phyloP scores from a whole-genome alignment of 2,888 invertebrate genomes.

The Bimastos eiseni region DNA sequence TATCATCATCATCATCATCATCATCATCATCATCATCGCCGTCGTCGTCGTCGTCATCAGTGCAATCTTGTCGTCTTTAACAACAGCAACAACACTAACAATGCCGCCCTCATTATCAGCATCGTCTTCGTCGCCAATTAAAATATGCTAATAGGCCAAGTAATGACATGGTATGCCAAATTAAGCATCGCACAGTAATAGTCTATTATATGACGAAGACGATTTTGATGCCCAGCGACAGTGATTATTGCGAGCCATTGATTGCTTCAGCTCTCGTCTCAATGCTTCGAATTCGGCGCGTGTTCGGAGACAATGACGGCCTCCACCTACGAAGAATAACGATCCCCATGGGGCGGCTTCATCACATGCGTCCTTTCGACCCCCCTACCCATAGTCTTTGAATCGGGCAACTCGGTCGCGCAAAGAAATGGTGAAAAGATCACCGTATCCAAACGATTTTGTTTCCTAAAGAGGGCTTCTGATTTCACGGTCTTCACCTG shows the following conservation, averaged over 20 bases:
- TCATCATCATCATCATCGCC: no score
- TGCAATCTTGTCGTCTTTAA: no score
- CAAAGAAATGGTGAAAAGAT: neutral
- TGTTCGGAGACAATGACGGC: neutral
- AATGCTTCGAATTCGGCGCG: neutral
- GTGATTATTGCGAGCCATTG: neutral
- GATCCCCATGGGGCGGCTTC: neutral
- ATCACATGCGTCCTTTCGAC: neutral
- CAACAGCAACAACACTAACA: no score
- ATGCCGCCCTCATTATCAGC: no score
- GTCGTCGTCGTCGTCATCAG: no score
- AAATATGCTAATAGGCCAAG: no score
- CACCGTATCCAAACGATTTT: no score
- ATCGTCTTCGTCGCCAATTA: no score
- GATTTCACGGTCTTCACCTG: no score
- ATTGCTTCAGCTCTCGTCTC: neutral
- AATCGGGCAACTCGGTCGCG: neutral
- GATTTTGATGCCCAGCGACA: neutral
- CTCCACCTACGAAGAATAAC: neutral
- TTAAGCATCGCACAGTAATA: neutral
- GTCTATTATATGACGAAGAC: neutral
- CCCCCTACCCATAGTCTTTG: neutral
- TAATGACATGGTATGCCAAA: neutral
- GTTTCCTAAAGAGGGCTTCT: no score
- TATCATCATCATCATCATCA: neutral